Evolutionary conservation across 2,113 vertebrate genomes (phyloP).

Genomic region (Laterallus jamaicensis): DNA sequence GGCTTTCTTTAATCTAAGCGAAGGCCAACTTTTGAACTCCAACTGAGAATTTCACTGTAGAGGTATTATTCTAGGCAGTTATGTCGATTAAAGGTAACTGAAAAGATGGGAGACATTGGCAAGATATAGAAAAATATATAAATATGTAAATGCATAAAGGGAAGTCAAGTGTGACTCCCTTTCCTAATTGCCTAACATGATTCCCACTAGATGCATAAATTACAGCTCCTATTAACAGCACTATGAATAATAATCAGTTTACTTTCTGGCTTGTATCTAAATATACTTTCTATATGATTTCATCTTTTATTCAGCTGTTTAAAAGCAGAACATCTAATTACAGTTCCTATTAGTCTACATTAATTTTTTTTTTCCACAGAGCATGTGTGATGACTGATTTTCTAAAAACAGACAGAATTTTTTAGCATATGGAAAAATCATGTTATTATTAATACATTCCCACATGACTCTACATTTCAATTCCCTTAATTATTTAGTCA

Average conservation of each 20-base stretch:
- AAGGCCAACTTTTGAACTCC: constrained; percentile 5
- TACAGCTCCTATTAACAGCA: constrained; percentile 78
- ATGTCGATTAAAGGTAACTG: constrained; percentile 29
- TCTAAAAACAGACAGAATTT: constrained; percentile 77
- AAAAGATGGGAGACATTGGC: constrained; percentile 33
- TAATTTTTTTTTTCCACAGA: constrained; percentile 71
- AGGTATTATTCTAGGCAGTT: constrained; percentile 19
- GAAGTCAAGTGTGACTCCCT: constrained; percentile 77
- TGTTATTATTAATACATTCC: constrained; percentile 83
- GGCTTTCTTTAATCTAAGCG: not conserved
- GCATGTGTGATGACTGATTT: constrained; percentile 78
- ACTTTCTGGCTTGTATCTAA: constrained; percentile 83
- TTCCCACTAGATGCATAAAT: constrained; percentile 82
- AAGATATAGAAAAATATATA: constrained; percentile 65
- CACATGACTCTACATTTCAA: constrained; percentile 82
- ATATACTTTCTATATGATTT: constrained; percentile 86
- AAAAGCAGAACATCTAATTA: constrained; percentile 85
- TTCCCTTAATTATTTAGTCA: constrained; percentile 84
- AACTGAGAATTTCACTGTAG: not conserved
- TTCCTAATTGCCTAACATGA: constrained; percentile 78
- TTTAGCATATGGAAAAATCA: constrained; percentile 83
- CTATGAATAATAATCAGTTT: constrained; percentile 85
- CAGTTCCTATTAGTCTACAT: constrained; percentile 81
- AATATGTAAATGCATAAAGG: constrained; percentile 70
- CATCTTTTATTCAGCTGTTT: constrained; percentile 86